Evolutionary conservation across 1,140 invertebrate species (phyloP).

Genomic region (Planococcus citri): DNA sequence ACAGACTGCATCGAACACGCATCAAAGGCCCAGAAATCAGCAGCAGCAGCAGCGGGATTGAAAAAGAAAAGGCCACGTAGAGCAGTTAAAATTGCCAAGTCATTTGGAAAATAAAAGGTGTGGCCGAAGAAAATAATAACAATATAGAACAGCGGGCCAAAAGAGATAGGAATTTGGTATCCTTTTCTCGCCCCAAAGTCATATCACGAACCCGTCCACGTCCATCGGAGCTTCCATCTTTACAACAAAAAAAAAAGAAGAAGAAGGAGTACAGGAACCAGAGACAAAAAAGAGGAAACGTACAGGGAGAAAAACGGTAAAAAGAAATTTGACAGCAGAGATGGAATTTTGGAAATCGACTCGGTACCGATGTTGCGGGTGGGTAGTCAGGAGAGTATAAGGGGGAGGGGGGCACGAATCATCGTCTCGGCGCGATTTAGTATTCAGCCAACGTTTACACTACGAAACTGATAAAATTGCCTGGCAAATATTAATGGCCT

Average conservation of each 20-base stretch:
- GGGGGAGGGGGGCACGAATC: background rate
- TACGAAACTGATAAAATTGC: constrained; percentile 17
- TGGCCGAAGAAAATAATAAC: constrained; percentile 15
- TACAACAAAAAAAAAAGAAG: background rate
- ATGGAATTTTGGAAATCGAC: constrained; percentile 14
- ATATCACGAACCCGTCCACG: constrained; percentile 1
- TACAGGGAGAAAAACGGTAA: background rate
- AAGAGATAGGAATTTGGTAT: constrained; percentile 1
- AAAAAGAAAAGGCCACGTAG: background rate
- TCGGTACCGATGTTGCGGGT: too few species aligned
- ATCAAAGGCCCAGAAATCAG: too few species aligned
- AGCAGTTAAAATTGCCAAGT: constrained; percentile 12
- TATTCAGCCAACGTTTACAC: constrained; percentile 16
- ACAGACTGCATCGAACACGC: too few species aligned
- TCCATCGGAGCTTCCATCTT: too few species aligned
- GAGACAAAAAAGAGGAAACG: background rate
- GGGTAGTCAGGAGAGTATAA: too few species aligned
- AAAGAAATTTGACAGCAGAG: constrained; percentile 14
- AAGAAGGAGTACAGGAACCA: background rate
- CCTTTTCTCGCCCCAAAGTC: background rate
- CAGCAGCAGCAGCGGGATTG: background rate
- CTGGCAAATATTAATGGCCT: constrained; percentile 19
- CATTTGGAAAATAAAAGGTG: constrained; percentile 20
- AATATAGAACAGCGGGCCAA: constrained; percentile 12
- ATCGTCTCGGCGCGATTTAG: background rate